A percentile compares a stretch with the other conserved stretches of the same genome.
Conservation (phyloP, 2,888 invertebrate species). For the Polylopha cassiicola region DNA sequence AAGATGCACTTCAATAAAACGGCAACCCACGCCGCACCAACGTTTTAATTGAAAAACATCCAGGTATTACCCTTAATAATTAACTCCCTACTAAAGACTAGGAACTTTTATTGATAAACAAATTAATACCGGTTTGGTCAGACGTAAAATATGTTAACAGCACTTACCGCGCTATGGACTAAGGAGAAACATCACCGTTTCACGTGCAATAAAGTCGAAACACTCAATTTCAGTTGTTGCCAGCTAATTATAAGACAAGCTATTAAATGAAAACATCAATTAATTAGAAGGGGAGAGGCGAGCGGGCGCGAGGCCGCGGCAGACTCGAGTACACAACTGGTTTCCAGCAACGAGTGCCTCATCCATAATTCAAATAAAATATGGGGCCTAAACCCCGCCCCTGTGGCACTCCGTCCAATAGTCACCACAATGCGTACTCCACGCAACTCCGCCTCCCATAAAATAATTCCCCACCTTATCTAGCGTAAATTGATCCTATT, state of each 20-base stretch:
- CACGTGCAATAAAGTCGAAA: conserved; percentile 57
- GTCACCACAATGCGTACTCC: conserved; percentile 53
- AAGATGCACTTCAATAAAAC: too few species aligned
- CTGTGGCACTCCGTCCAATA: conserved; percentile 69
- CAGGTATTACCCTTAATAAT: too few species aligned
- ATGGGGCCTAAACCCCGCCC: conserved; percentile 74
- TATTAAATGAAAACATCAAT: conserved; percentile 75
- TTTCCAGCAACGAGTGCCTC: conserved; percentile 65
- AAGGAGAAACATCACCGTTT: conserved; percentile 32
- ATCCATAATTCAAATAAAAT: conserved; percentile 77
- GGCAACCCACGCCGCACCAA: too few species aligned
- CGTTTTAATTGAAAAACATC: too few species aligned
- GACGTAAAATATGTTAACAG: conserved; percentile 24
- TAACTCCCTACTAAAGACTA: not conserved
- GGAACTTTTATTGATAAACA: not conserved
- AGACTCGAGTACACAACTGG: conserved; percentile 73
- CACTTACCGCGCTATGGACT: conserved; percentile 34
- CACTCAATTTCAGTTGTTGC: conserved; percentile 64
- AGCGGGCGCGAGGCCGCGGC: conserved; percentile 68
- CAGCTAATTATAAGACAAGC: conserved; percentile 66
- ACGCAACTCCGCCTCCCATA: conserved; percentile 66
- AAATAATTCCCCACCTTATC: conserved; percentile 63
- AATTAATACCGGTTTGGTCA: conserved; percentile 9
- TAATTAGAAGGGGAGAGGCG: conserved; percentile 72
- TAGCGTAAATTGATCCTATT: conserved; percentile 65